Evolutionary conservation across 1,140 invertebrate genomes (phyloP).

Genomic region (Himalopsyche phryganea): DNA sequence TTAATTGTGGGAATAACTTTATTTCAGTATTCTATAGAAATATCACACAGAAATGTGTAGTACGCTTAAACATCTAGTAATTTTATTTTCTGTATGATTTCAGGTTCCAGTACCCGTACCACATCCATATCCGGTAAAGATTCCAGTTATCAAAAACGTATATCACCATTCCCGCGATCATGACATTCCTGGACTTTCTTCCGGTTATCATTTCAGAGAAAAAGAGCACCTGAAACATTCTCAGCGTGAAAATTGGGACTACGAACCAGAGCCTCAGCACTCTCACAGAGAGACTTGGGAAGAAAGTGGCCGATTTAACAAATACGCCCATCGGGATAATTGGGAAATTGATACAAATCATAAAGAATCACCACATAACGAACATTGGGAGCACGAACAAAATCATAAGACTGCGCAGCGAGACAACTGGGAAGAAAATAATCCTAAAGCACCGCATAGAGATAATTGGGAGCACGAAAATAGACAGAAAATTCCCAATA

Average conservation of each 20-base stretch:
- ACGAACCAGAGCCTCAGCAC: not conserved
- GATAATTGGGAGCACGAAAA: no score
- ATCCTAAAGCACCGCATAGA: no score
- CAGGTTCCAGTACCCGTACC: slow-evolving; percentile 58
- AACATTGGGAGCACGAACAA: no score
- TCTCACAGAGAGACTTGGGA: not conserved
- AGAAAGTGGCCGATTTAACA: not conserved
- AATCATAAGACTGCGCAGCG: no score
- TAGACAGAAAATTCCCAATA: no score
- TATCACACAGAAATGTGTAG: no score
- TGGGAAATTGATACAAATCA: not conserved
- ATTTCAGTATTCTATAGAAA: no score
- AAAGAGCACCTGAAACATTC: not conserved
- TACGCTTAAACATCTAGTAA: no score
- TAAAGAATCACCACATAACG: no score
- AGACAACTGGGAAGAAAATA: no score
- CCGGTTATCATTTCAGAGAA: slow-evolving; percentile 15
- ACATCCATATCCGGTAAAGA: slow-evolving; percentile 62
- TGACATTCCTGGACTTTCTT: slow-evolving; percentile 26
- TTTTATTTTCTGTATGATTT: no score
- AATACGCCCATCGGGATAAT: not conserved
- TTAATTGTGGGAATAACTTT: no score
- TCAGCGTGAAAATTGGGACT: not conserved
- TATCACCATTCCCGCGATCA: slow-evolving; percentile 40
- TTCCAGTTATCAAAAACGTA: slow-evolving; percentile 62